These are phyloP conservation scores for Arizona elegans DNA, from an alignment of 2,113 vertebrate genomes.

Conservation along the genomic window DNA sequence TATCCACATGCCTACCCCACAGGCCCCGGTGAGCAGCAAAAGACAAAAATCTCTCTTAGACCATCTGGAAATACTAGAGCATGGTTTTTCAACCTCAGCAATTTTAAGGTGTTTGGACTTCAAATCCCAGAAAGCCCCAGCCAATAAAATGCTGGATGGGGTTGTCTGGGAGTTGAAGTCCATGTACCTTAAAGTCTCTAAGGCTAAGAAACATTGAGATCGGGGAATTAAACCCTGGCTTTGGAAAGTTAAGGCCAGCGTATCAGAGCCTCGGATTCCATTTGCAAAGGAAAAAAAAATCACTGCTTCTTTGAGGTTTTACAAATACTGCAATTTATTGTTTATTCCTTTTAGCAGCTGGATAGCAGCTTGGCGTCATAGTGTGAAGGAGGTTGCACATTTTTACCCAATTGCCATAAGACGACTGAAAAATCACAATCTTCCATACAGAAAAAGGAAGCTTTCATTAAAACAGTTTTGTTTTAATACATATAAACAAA, in stretches of 20 bases:
- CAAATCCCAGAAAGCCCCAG: too few relatives aligned
- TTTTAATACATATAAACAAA: background rate
- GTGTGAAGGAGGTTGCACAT: background rate
- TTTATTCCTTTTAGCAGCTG: background rate
- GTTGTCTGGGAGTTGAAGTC: too few relatives aligned
- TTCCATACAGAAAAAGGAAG: background rate
- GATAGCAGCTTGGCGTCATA: background rate
- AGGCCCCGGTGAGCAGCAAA: background rate
- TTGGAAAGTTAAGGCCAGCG: background rate
- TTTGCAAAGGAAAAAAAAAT: background rate
- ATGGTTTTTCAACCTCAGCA: background rate
- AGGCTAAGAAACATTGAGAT: background rate
- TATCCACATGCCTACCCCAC: background rate
- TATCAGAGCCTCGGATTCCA: background rate
- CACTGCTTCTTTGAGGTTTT: background rate
- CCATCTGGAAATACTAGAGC: background rate
- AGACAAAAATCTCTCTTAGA: background rate
- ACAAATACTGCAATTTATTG: background rate
- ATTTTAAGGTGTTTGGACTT: background rate
- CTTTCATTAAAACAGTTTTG: background rate
- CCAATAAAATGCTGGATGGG: too few relatives aligned
- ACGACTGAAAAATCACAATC: background rate
- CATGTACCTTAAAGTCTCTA: too few relatives aligned
- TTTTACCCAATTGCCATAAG: background rate
- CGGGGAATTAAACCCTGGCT: background rate